Evolutionary conservation across 2,888 invertebrate species (phyloP), one percentile per base, ranked within the genome.

Genomic region (Halocaridina rubra): DNA sequence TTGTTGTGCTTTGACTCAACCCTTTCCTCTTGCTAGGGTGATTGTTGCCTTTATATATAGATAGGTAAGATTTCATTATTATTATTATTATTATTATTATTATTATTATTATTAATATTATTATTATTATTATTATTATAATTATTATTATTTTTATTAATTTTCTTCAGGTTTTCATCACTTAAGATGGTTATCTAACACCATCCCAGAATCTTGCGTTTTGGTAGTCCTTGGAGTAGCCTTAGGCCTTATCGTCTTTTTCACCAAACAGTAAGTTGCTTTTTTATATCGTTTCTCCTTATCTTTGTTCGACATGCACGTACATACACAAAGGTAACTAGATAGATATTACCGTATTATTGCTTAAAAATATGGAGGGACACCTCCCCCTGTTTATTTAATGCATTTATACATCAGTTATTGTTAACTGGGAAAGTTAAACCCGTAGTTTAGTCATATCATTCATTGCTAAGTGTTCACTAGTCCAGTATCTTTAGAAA

Each of bases 161-260:
- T 85, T 85, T 74, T 71, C 89, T 90, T 16, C 89, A 92, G 92
- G 90, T 67, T 92, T 91, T 88, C 92, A 92, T 87, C 90, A 91
- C 84, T 90, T 91, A 16, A 89, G 91, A 75, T 89, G 89, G 80
- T 80, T 90, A 39, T 90, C 90, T 16, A 89, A 89, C 22, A 86
- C 89, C 61, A 82, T 90, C 19, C 90, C 90, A 0, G 90, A 90
- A 88, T 90, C 90, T 64, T 90, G 90, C 87, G 89, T 92, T 79
- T 90, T 93, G 61, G 92, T 93, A 81, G 86, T 92, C 4, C 89
- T 93, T 8, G 93, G 93, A 27, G 90, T 90, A 3, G 85, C 90
- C 0, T 90, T 92, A 75, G 92, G 92, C 64, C 90, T 90, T 10
- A 90, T 92, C 32, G 90, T 92, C 22, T 90, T 74, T 33, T 81